Evolutionary conservation across 2,888 invertebrate genomes (phyloP).

Genomic region (Chloromyia formosa): DNA sequence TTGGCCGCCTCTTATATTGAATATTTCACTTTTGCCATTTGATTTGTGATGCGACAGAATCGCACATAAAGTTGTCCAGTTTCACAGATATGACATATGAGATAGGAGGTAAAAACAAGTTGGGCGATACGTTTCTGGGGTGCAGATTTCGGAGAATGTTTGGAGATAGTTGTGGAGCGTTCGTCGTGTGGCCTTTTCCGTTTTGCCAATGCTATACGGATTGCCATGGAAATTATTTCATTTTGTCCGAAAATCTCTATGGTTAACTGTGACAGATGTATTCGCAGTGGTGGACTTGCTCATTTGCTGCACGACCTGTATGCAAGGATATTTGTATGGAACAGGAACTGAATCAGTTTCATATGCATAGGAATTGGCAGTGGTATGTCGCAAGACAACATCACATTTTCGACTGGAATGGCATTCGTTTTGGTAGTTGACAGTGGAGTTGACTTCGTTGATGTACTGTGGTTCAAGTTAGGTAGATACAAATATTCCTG

Average conservation of each 20-base stretch:
- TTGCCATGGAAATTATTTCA: conserved; percentile 40
- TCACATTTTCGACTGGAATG: too few species aligned
- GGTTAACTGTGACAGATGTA: conserved; percentile 6
- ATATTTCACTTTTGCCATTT: conserved; percentile 33
- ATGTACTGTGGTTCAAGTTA: too few species aligned
- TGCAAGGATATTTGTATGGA: background rate
- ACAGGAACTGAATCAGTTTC: background rate
- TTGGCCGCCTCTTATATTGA: conserved; percentile 1
- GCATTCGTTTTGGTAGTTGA: too few species aligned
- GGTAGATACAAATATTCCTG: too few species aligned
- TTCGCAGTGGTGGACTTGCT: conserved; percentile 14
- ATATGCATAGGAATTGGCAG: too few species aligned
- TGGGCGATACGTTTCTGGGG: background rate
- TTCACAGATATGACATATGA: conserved; percentile 4
- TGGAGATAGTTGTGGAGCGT: background rate
- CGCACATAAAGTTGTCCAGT: background rate
- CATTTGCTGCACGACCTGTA: conserved; percentile 5
- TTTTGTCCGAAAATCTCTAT: conserved; percentile 22
- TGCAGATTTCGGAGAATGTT: background rate
- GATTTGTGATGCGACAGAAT: conserved; percentile 19
- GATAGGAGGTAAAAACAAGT: background rate
- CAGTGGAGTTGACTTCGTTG: too few species aligned
- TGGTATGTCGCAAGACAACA: too few species aligned
- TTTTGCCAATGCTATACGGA: conserved; percentile 11
- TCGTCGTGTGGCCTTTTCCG: conserved; percentile 10